phyloP scores from a whole-genome alignment of 2,888 invertebrate species.

The Tetramorium bicarinatum region DNA sequence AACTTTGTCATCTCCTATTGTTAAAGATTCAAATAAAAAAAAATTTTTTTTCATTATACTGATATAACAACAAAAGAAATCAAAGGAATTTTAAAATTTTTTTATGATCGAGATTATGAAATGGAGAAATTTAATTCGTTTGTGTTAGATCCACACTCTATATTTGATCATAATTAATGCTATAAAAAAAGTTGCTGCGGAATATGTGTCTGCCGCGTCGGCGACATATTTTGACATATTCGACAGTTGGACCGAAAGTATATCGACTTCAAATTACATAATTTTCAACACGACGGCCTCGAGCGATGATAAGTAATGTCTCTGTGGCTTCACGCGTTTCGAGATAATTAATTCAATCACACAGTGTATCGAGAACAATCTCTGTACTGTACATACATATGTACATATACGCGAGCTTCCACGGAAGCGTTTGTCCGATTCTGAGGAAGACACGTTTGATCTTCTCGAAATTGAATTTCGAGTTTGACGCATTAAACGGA shows the following conservation, averaged over 20 bases:
- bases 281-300: background rate
- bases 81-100: background rate
- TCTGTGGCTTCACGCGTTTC: constrained; percentile 2
- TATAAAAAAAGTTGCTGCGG: background rate
- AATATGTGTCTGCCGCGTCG: background rate
- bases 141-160: background rate
- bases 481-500: background rate
- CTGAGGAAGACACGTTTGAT: background rate
- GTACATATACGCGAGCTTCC: background rate
- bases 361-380: background rate
- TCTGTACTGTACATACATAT: background rate
- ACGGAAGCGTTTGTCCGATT: background rate
- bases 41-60: background rate
- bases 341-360: constrained; percentile 13
- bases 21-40: background rate
- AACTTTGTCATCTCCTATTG: background rate
- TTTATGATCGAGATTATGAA: background rate
- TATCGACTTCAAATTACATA: constrained; percentile 10
- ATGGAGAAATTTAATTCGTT: background rate
- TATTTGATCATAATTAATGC: background rate
- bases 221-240: background rate
- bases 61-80: background rate
- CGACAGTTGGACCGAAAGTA: constrained; percentile 6
- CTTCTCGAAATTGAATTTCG: background rate
- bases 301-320: constrained; percentile 28